Conservation (phyloP, 2,113 vertebrate species). For the Epinephelus cyanopodus region DNA sequence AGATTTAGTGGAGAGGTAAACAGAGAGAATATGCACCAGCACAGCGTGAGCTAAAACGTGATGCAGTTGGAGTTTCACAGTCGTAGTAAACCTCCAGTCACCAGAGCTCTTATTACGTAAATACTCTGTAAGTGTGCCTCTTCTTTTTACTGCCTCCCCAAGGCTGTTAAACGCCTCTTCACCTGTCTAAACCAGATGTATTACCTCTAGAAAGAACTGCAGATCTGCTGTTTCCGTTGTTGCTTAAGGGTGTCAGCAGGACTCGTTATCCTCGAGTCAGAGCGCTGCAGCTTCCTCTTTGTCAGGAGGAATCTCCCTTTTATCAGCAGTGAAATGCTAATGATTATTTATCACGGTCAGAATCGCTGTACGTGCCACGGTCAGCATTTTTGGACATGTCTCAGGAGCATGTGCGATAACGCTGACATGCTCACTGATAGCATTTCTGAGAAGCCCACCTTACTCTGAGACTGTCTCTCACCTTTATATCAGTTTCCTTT, state of each 20-base stretch:
- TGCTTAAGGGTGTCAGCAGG: not conserved
- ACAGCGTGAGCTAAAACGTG: not conserved
- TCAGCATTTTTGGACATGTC: not conserved
- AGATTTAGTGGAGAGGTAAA: not conserved
- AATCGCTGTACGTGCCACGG: not conserved
- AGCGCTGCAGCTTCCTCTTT: not conserved
- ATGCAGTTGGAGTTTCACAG: not conserved
- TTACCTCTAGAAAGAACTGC: conserved; percentile 24
- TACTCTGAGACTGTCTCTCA: too few relatives aligned
- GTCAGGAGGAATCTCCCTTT: not conserved
- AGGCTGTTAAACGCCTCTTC: conserved; percentile 48
- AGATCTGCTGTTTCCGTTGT: conserved; percentile 28
- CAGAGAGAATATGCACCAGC: not conserved
- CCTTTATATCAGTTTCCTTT: too few relatives aligned
- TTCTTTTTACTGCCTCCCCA: conserved; percentile 7
- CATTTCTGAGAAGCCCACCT: too few relatives aligned
- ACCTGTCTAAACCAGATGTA: conserved; percentile 28
- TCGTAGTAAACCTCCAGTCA: conserved; percentile 14
- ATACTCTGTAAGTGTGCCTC: conserved; percentile 14
- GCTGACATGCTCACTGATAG: too few relatives aligned
- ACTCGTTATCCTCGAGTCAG: conserved; percentile 10
- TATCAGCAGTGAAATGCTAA: not conserved
- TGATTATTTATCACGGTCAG: conserved; percentile 5
- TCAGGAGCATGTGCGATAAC: too few relatives aligned
- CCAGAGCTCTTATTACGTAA: conserved; percentile 24